Conservation (phyloP, 2,888 invertebrate species). For the Malthinus flaveolus region DNA sequence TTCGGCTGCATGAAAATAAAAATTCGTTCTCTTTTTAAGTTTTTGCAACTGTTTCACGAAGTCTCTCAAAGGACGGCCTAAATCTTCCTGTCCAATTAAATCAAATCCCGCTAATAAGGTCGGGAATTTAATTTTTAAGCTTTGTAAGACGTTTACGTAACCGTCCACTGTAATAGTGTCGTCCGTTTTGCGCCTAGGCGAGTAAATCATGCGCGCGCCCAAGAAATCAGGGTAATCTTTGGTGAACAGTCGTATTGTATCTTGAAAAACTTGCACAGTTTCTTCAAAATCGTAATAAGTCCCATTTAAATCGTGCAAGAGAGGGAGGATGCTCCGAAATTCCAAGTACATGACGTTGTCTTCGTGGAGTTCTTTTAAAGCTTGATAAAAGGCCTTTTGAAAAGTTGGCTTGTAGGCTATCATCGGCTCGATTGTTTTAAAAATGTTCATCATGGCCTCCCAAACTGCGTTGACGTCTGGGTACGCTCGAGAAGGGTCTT, state of each 20-base stretch:
- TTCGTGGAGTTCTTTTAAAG: slow-evolving; percentile 61
- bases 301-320: slow-evolving; percentile 62
- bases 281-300: slow-evolving; percentile 54
- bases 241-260: slow-evolving; percentile 58
- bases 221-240: slow-evolving; percentile 60
- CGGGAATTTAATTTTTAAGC: background rate
- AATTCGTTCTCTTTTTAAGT: slow-evolving; percentile 41
- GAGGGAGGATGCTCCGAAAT: slow-evolving; percentile 58
- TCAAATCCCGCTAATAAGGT: slow-evolving; percentile 14
- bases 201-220: slow-evolving; percentile 64
- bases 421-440: slow-evolving; percentile 53
- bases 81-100: slow-evolving; percentile 79
- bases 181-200: slow-evolving; percentile 58
- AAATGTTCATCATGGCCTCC: slow-evolving; percentile 56
- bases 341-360: slow-evolving; percentile 69
- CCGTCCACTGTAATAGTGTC: slow-evolving; percentile 43
- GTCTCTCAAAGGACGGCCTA: slow-evolving; percentile 64
- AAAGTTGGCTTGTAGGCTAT: slow-evolving; percentile 61
- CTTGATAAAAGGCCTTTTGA: slow-evolving; percentile 60
- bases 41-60: slow-evolving; percentile 61
- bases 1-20: slow-evolving; percentile 70
- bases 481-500: slow-evolving; percentile 44
- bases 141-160: slow-evolving; percentile 24
- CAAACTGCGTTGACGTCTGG: slow-evolving; percentile 55
- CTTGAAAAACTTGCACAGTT: slow-evolving; percentile 55